These are phyloP conservation scores for Manis pentadactyla DNA, from an alignment of 2,797 vertebrate genomes.

Conservation along the genomic window DNA sequence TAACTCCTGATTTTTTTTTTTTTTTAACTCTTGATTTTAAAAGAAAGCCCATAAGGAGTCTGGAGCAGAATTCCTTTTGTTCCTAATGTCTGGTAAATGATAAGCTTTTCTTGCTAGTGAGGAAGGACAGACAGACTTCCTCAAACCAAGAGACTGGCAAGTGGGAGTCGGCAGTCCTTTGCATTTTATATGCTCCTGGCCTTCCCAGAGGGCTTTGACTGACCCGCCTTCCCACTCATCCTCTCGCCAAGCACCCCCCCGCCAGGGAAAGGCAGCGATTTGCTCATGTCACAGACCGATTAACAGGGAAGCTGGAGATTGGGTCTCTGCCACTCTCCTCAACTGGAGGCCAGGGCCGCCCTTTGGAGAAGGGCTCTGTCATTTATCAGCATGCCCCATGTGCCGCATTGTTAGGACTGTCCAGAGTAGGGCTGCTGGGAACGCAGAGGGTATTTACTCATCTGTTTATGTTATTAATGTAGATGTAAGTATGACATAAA, in stretches of 20 bases:
- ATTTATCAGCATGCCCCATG: neutral
- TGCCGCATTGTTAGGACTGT: neutral
- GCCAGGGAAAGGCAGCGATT: too few species aligned
- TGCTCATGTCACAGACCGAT: too few species aligned
- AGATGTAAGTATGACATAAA: neutral
- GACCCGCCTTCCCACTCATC: too few species aligned
- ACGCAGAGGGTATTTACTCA: neutral
- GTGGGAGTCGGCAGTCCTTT: neutral
- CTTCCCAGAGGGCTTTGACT: too few species aligned
- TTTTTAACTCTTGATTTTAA: neutral
- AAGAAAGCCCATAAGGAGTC: neutral
- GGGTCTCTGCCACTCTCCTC: neutral
- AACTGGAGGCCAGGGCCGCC: neutral
- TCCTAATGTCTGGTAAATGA: neutral
- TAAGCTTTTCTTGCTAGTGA: neutral
- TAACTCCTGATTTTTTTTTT: neutral
- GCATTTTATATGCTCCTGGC: accelerated
- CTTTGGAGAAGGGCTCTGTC: neutral
- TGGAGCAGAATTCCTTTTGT: neutral
- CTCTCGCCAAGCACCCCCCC: too few species aligned
- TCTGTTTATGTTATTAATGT: neutral
- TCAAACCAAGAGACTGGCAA: neutral
- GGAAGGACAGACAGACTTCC: neutral
- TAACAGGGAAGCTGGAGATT: neutral
- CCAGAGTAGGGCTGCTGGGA: neutral